Base-by-base conservation (phyloP, 2,113 vertebrate genomes). In the Eulacestoma nigropectus region DNA sequence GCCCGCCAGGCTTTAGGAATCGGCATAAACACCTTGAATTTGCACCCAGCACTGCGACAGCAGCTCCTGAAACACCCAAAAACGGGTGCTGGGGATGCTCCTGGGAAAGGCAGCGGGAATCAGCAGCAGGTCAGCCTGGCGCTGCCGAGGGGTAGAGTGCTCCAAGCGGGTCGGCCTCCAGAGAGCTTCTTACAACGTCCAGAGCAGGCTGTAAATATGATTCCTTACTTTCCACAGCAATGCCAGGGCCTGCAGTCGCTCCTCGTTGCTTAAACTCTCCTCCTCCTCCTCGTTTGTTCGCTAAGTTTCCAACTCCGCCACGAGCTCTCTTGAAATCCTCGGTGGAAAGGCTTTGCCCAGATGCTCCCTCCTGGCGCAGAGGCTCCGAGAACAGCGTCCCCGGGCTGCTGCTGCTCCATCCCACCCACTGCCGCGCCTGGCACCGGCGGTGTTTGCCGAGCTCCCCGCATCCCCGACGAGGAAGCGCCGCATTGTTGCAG, bases 401-500 rank as follows among this genome's bases (percentile, higher is more conserved):
- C 32, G 0, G 0, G 7, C 13, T 16, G 47, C 20, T 26, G 78
- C 81, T 7, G 52, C 41, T 20, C 68, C 7, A 1, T 37, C 17
- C n/a, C 78, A 32, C 22, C 10, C 0, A 1, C 2, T 4, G 63
- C 74, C 42, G 1, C 2, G 11, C 3, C 73, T 29, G 82, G 50
- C 88, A 52, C 44, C 63, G 22, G 1, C 83, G 2, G 10, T 3
- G 9, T 30, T 47, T 49, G 70, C 78, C 1, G 26, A 56, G 94
- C 33, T 85, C 67, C 82, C 39, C 13, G 1, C 12, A 16, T 15
- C 22, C 72, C 5, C 2, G 27, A n/a, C 7, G 91, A 92, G 93
- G 96, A 97, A 96, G 94, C 73, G 16, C 69, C 11, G 13, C 55
- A 0, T 46, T 59, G 64, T 80, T 95, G 91, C 91, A 11, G 89